Conservation (phyloP, 2,113 vertebrate species). For the Austrofundulus limnaeus region DNA sequence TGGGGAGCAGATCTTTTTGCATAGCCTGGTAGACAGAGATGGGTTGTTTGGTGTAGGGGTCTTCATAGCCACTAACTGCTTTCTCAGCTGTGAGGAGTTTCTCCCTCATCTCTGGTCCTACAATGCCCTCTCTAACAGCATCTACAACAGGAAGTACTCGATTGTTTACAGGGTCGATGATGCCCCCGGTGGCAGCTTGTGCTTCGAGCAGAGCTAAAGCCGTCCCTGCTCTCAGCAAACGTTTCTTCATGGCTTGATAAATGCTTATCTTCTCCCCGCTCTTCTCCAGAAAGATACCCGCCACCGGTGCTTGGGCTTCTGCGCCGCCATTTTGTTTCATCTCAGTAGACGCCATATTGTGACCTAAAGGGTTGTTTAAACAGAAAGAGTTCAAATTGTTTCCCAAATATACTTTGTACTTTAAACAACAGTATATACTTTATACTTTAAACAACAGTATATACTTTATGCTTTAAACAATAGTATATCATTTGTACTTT, state of each 20-base stretch:
- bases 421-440: neutral
- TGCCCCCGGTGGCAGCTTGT: conserved; percentile 88
- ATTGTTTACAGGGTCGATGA: conserved; percentile 88
- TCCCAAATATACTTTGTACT: neutral
- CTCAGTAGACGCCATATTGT: conserved; percentile 53
- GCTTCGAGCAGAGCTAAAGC: conserved; percentile 91
- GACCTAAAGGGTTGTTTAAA: conserved; percentile 21
- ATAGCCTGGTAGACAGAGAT: conserved; percentile 95
- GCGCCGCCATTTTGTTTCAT: conserved; percentile 45
- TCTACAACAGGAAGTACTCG: conserved; percentile 84
- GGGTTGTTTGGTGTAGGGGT: conserved; percentile 86
- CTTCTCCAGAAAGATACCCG: conserved; percentile 86
- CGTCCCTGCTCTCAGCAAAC: conserved; percentile 86
- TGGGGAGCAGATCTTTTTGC: conserved; percentile 90
- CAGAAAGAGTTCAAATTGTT: conserved; percentile 22
- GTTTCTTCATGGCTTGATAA: conserved; percentile 93
- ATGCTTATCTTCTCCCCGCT: conserved; percentile 87
- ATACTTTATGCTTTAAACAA: neutral
- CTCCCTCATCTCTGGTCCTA: conserved; percentile 89
- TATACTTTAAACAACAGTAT: neutral
- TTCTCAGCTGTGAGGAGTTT: conserved; percentile 88
- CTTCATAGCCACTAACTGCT: conserved; percentile 85
- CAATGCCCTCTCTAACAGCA: conserved; percentile 84
- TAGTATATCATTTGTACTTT: neutral
- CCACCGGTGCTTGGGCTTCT: conserved; percentile 69